Percentiles rank a stretch among this genome's conserved stretches.
phyloP scores from a whole-genome alignment of 2,888 invertebrate genomes.

The Nebria brevicollis region DNA sequence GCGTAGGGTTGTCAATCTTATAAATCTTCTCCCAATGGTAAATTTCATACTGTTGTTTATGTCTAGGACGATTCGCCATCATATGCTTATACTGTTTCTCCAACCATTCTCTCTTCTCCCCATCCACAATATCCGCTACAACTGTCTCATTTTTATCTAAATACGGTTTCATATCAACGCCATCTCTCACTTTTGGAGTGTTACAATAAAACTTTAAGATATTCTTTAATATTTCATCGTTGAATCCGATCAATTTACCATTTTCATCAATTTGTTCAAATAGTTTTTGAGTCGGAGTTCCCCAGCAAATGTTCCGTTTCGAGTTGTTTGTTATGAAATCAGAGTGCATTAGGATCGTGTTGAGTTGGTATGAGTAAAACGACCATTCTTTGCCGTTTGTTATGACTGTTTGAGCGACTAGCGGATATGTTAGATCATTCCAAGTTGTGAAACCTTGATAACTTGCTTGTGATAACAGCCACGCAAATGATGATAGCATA shows the following conservation, averaged over 20 bases:
- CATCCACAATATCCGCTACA: slow-evolving; percentile 75
- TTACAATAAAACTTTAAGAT: slow-evolving; percentile 81
- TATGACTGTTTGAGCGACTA: slow-evolving; percentile 87
- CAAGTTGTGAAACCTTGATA: slow-evolving; percentile 90
- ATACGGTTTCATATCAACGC: slow-evolving; percentile 75
- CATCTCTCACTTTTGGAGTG: slow-evolving; percentile 69
- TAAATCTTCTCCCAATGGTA: slow-evolving; percentile 87
- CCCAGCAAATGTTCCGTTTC: slow-evolving; percentile 83
- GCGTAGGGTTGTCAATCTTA: slow-evolving; percentile 75
- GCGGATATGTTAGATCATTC: slow-evolving; percentile 90
- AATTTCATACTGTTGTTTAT: slow-evolving; percentile 73
- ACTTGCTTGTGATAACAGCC: slow-evolving; percentile 82
- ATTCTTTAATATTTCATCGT: slow-evolving; percentile 79
- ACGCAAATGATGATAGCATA: slow-evolving; percentile 81
- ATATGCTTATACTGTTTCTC: slow-evolving; percentile 76
- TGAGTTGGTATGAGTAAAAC: slow-evolving; percentile 91
- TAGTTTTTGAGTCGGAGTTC: slow-evolving; percentile 75
- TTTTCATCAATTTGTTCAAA: slow-evolving; percentile 77
- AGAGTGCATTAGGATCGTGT: slow-evolving; percentile 78
- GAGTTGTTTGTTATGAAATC: slow-evolving; percentile 73
- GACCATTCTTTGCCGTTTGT: slow-evolving; percentile 90
- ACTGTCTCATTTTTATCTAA: slow-evolving; percentile 69
- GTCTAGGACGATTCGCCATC: slow-evolving; percentile 73
- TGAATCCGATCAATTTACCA: slow-evolving; percentile 79
- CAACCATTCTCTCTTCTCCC: slow-evolving; percentile 75